These are phyloP conservation scores for Pardalotus punctatus DNA, from an alignment of 2,113 vertebrate genomes.

Conservation along the genomic window DNA sequence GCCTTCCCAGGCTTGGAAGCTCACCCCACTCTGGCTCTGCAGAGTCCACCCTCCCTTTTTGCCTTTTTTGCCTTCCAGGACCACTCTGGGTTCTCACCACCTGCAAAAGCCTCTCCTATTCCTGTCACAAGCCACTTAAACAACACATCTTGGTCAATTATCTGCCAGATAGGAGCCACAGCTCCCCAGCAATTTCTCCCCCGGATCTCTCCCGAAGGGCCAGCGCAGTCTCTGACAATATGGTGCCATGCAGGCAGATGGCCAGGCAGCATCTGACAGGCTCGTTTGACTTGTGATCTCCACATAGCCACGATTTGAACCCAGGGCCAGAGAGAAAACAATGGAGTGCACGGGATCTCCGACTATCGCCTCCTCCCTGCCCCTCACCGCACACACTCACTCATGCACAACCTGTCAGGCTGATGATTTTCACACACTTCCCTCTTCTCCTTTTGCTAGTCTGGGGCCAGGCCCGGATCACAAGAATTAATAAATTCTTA, in stretches of 20 bases:
- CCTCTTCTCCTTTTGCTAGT: constrained; percentile 61
- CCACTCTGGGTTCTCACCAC: background rate
- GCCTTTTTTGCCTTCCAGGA: background rate
- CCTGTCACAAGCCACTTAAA: background rate
- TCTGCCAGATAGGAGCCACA: background rate
- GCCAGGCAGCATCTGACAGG: constrained; percentile 46
- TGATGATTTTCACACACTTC: constrained; percentile 29
- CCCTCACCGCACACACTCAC: background rate
- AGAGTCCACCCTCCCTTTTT: background rate
- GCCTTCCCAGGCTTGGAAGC: background rate
- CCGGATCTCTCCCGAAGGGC: background rate
- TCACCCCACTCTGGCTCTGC: background rate
- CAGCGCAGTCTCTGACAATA: background rate
- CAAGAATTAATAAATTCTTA: constrained; percentile 74
- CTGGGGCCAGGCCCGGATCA: constrained; percentile 66
- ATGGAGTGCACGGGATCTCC: background rate
- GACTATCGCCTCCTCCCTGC: background rate
- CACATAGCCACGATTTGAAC: background rate
- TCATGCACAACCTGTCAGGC: constrained; percentile 16
- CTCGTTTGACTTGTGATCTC: constrained; percentile 38
- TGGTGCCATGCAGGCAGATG: constrained; percentile 20
- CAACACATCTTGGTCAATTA: background rate
- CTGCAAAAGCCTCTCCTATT: background rate
- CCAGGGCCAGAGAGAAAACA: background rate
- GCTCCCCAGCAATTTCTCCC: background rate